Evolutionary conservation across 2,797 vertebrate species (phyloP).

Genomic region (Agapornis canus): DNA sequence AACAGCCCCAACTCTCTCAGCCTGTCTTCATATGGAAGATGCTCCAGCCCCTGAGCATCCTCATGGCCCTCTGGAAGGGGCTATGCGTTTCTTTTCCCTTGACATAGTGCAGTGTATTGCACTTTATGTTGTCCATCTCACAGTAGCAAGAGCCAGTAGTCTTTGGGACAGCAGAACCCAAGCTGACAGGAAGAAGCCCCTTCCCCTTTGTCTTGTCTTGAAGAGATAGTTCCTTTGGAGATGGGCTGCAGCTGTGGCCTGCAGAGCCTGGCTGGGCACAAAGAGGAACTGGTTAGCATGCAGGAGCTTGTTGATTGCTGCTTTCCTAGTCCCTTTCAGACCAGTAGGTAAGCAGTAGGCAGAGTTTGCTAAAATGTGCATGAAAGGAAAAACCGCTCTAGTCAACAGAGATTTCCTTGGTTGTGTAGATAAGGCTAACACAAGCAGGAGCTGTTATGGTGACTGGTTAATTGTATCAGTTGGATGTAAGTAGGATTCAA

Average conservation of each 20-base stretch:
- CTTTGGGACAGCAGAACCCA: background rate
- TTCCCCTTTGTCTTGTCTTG: background rate
- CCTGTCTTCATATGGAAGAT: background rate
- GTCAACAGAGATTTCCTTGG: background rate
- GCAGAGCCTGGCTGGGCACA: background rate
- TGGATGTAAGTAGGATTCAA: background rate
- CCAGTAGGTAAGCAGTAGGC: background rate
- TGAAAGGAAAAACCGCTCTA: background rate
- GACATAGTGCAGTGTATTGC: background rate
- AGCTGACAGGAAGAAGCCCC: background rate
- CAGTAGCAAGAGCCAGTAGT: background rate
- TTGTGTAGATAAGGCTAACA: background rate
- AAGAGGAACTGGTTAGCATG: background rate
- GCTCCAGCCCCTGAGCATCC: background rate
- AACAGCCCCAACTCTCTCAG: background rate
- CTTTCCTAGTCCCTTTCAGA: background rate
- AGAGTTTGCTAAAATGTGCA: accelerated
- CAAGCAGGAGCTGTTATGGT: background rate
- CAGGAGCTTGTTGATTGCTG: background rate
- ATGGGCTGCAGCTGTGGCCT: background rate
- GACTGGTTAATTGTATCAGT: background rate
- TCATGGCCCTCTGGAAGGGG: background rate
- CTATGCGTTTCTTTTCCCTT: background rate
- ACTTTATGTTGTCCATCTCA: background rate
- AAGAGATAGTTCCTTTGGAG: background rate